A percentile compares a stretch with the other conserved stretches of the same genome.
Evolutionary conservation across 2,888 invertebrate genomes (phyloP).

Genomic region (Lepidocyrtinus sp.): DNA sequence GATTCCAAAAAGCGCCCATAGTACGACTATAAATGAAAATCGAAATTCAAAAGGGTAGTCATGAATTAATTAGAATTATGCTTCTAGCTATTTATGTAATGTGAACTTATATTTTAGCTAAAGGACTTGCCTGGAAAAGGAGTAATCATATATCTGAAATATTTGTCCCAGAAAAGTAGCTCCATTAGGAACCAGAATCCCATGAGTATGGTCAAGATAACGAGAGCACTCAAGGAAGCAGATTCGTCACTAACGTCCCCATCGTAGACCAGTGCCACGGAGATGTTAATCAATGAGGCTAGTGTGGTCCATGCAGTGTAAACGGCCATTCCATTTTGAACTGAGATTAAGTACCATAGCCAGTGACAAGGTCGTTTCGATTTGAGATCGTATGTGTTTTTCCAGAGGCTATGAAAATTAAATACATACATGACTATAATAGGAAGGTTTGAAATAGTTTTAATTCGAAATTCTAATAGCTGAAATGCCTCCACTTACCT

Average conservation of each 20-base stretch:
- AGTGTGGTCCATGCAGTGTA: constrained; percentile 52
- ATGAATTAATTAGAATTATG: not conserved
- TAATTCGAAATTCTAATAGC: not conserved
- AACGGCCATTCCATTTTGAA: constrained; percentile 35
- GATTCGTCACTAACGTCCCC: constrained; percentile 19
- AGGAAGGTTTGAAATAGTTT: not conserved
- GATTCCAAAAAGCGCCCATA: constrained; percentile 44
- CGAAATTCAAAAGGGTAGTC: not conserved
- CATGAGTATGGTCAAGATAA: constrained; percentile 16
- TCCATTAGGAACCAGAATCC: constrained; percentile 44
- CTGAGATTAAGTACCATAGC: constrained; percentile 25
- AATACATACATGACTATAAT: not conserved
- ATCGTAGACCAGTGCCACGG: constrained; percentile 39
- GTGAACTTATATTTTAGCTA: constrained; percentile 1
- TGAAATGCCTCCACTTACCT: not conserved
- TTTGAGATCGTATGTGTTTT: constrained; percentile 32
- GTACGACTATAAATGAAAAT: constrained; percentile 23
- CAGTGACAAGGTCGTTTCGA: constrained; percentile 26
- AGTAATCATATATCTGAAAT: constrained; percentile 41
- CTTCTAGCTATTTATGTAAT: not conserved
- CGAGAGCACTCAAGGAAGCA: constrained; percentile 28
- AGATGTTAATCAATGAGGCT: constrained; percentile 36
- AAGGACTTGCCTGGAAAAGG: constrained; percentile 41
- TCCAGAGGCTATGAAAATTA: constrained; percentile 28
- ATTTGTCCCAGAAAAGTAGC: constrained; percentile 43